A percentile compares a stretch with the other conserved stretches of the same genome.
phyloP scores from a whole-genome alignment of 2,888 invertebrate species.

The Agriotes lineatus region DNA sequence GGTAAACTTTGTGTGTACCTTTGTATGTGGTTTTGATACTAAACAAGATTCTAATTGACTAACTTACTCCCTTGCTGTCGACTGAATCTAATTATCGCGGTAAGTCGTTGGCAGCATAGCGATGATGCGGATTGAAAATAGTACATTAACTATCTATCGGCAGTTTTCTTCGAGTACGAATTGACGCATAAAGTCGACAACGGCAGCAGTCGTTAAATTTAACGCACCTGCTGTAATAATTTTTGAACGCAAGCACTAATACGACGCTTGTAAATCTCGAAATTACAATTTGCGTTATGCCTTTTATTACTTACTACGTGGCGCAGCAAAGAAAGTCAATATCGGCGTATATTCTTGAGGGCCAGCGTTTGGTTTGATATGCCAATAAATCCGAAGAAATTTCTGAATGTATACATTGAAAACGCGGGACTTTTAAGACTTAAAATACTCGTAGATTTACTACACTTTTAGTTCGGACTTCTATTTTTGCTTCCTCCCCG shows the following conservation, averaged over 20 bases:
- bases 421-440: conserved; percentile 3
- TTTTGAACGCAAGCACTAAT: conserved; percentile 3
- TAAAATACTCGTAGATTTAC: conserved; percentile 23
- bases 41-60: conserved; percentile 20
- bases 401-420: conserved; percentile 1
- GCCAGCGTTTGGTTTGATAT: background rate
- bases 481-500: background rate
- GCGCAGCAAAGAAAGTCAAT: background rate
- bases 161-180: background rate
- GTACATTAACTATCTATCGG: background rate
- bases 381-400: conserved; percentile 1
- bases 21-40: conserved; percentile 20
- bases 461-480: conserved; percentile 9
- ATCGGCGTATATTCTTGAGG: background rate
- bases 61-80: conserved; percentile 1
- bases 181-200: background rate
- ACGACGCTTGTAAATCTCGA: background rate
- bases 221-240: conserved; percentile 7
- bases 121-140: background rate
- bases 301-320: background rate
- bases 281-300: background rate
- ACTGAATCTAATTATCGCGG: conserved; percentile 2
- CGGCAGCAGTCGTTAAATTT: background rate
- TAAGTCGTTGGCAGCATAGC: conserved; percentile 18
- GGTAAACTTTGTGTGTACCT: conserved; percentile 3